Evolutionary conservation across 92 coral and sea anemone species (phyloP).

Genomic region (Umimayanthus chanpuru): DNA sequence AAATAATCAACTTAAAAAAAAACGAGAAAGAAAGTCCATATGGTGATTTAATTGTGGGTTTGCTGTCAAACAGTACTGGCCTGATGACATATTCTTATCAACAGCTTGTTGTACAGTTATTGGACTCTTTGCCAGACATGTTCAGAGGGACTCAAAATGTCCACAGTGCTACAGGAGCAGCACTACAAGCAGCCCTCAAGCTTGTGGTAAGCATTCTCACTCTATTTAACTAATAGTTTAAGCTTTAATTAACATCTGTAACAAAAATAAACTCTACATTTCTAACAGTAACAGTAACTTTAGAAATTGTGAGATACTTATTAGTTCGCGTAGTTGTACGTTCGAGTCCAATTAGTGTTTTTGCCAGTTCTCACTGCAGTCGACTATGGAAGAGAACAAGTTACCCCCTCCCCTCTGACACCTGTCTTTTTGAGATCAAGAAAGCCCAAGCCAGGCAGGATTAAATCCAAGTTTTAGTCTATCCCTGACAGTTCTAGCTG

Average conservation of each 20-base stretch:
- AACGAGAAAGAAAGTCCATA: neutral
- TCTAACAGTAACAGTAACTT: neutral
- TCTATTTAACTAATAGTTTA: neutral
- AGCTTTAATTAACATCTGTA: too few relatives aligned
- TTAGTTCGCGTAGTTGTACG: neutral
- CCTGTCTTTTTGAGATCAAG: too few relatives aligned
- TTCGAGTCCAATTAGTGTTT: neutral
- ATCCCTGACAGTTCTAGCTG: neutral
- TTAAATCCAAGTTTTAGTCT: neutral
- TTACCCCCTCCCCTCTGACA: neutral
- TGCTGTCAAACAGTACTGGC: too few relatives aligned
- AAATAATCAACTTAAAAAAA: too few relatives aligned
- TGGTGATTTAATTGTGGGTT: too few relatives aligned
- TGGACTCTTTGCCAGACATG: constrained; percentile 89
- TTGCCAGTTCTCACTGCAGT: too few relatives aligned
- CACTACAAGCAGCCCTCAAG: constrained; percentile 90
- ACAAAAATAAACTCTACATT: too few relatives aligned
- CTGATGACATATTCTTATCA: neutral
- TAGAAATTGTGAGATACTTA: neutral
- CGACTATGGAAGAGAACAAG: neutral
- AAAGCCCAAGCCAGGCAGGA: too few relatives aligned
- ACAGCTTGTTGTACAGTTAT: constrained; percentile 87
- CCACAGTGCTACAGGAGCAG: constrained; percentile 99
- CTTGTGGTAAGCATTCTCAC: constrained; percentile 70
- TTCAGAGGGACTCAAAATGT: constrained; percentile 76